These are phyloP conservation scores for Drosophila nigricruria DNA, from an alignment of 2,888 invertebrate genomes.

Conservation along the genomic window DNA sequence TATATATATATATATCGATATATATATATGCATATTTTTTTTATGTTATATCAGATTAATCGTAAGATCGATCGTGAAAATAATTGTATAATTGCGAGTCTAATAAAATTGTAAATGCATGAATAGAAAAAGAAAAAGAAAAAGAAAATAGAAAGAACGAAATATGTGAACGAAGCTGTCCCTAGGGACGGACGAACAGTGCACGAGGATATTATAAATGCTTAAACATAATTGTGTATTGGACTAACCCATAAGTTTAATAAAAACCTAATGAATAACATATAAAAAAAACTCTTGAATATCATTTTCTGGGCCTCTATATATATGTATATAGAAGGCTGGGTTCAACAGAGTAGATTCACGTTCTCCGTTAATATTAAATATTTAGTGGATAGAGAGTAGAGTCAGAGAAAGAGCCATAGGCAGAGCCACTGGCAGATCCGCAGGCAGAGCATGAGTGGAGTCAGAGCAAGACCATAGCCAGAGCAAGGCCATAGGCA, in stretches of 20 bases:
- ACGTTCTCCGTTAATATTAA: too few species aligned
- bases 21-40: conserved; percentile 20
- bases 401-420: too few species aligned
- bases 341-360: too few species aligned
- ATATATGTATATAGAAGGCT: too few species aligned
- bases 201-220: conserved; percentile 51
- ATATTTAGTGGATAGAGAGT: too few species aligned
- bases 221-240: conserved; percentile 63
- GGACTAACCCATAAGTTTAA: conserved; percentile 61
- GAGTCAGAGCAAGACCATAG: too few species aligned
- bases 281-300: neutral
- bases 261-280: conserved; percentile 66
- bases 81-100: conserved; percentile 40
- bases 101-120: conserved; percentile 47
- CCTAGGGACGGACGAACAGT: conserved; percentile 13
- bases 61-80: conserved; percentile 40
- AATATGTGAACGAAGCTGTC: conserved; percentile 7
- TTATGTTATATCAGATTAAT: conserved; percentile 28
- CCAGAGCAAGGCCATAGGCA: too few species aligned
- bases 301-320: neutral
- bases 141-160: conserved; percentile 1
- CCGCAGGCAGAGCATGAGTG: too few species aligned
- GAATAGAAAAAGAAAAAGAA: conserved; percentile 10
- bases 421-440: too few species aligned
- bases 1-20: conserved; percentile 9